Evolutionary conservation across 2,797 vertebrate species (phyloP).

Genomic region (Lophotriccus pileatus): DNA sequence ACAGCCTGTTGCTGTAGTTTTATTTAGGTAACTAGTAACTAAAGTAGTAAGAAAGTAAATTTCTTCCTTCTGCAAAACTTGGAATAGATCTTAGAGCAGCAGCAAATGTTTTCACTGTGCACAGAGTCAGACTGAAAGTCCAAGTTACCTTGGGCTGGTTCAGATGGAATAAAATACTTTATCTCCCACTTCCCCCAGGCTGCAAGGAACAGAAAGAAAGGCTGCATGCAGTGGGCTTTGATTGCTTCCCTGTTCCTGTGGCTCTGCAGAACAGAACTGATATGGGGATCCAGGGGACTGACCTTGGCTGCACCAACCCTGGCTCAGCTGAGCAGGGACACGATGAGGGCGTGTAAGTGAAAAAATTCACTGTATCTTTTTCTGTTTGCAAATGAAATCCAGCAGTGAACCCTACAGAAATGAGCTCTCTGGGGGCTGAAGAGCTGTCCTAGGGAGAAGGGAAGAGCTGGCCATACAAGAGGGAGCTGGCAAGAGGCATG

Average conservation of each 20-base stretch:
- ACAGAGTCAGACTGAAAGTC: not conserved
- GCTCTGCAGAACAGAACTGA: conserved; percentile 15
- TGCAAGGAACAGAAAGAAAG: not conserved
- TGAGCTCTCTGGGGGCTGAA: not conserved
- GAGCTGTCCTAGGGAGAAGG: not conserved
- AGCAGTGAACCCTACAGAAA: not conserved
- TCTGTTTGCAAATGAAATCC: not conserved
- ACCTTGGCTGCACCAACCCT: not conserved
- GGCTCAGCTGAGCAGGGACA: rapidly evolving
- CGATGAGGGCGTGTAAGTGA: not conserved
- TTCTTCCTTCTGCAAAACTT: not conserved
- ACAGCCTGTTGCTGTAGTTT: conserved; percentile 19
- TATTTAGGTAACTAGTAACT: conserved; percentile 1
- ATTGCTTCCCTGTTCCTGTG: conserved; percentile 1
- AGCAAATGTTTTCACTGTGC: not conserved
- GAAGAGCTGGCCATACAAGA: not conserved
- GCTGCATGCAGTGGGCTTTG: not conserved
- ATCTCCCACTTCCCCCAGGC: not conserved
- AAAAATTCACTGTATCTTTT: not conserved
- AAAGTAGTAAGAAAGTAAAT: not conserved
- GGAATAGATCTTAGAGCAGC: not conserved
- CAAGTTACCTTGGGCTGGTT: not conserved
- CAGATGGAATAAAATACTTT: not conserved
- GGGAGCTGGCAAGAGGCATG: not conserved
- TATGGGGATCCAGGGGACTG: not conserved